Evolutionary conservation across 2,113 vertebrate species (phyloP).

Genomic region (Tupaia chinensis): DNA sequence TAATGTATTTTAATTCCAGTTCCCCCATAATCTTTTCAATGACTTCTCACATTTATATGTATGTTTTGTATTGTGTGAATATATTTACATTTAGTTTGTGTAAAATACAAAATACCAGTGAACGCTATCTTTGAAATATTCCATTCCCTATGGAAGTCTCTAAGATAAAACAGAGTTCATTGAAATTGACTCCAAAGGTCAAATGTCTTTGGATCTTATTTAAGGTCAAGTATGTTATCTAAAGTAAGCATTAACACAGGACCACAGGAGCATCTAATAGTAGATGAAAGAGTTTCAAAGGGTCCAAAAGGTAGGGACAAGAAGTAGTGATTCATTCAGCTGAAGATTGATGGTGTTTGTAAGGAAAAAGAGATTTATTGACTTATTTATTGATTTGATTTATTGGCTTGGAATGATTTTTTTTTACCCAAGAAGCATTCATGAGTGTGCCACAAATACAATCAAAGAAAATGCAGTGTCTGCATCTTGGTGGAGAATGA

Average conservation of each 20-base stretch:
- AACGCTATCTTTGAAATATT: background rate
- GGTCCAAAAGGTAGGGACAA: constrained; percentile 14
- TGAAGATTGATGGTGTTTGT: constrained; percentile 71
- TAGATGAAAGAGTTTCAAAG: constrained; percentile 60
- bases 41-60: background rate
- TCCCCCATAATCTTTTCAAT: too few relatives aligned
- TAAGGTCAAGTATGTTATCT: constrained; percentile 50
- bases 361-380: constrained; percentile 77
- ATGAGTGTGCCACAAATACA: constrained; percentile 65
- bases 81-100: background rate
- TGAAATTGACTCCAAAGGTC: constrained; percentile 49
- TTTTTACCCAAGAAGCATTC: constrained; percentile 51
- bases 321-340: constrained; percentile 51
- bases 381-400: constrained; percentile 82
- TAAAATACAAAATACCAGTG: background rate
- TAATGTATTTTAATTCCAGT: too few relatives aligned
- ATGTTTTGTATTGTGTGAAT: background rate
- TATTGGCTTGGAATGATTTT: constrained; percentile 77
- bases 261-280: constrained; percentile 26
- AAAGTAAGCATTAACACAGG: constrained; percentile 48
- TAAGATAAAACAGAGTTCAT: constrained; percentile 30
- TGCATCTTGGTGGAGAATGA: constrained; percentile 51
- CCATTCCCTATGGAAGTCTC: background rate
- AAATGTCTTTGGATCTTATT: constrained; percentile 39
- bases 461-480: constrained; percentile 69